A percentile compares a stretch with the other conserved stretches of the same genome.
These are phyloP conservation scores for Anguilla megastoma DNA, from an alignment of 2,797 vertebrate species.

Conservation along the genomic window DNA sequence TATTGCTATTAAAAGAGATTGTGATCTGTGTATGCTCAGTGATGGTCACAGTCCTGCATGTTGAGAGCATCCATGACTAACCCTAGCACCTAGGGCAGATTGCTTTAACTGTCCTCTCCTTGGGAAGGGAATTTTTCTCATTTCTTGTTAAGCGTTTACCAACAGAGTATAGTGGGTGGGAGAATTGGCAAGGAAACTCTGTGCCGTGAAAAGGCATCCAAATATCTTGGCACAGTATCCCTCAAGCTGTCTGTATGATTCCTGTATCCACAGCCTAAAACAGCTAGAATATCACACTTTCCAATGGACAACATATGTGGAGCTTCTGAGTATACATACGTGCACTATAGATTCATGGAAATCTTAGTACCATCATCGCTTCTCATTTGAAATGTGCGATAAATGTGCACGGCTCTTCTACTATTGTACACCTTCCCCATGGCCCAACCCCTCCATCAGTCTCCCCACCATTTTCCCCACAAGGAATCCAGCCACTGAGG, in stretches of 20 bases:
- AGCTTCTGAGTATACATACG: neutral
- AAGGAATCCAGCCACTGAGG: no score
- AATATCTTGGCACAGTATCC: neutral
- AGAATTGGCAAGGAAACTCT: neutral
- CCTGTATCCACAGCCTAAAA: conserved; percentile 1
- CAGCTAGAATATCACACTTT: neutral
- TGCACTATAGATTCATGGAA: no score
- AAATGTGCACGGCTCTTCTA: no score
- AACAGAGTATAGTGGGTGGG: neutral
- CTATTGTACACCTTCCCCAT: no score
- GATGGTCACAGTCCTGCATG: no score
- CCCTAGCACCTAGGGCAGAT: neutral
- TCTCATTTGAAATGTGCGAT: no score
- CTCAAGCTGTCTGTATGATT: neutral
- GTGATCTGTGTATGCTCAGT: no score
- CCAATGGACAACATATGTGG: neutral
- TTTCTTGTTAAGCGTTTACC: neutral
- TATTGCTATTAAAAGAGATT: no score
- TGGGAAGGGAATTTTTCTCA: neutral
- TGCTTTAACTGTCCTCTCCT: neutral
- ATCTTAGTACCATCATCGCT: no score
- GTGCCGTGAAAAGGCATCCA: conserved; percentile 1
- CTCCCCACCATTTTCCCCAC: no score
- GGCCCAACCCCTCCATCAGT: no score
- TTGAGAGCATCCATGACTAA: neutral